Base-by-base conservation (phyloP, 2,113 vertebrate genomes). In the Pholis gunnellus region DNA sequence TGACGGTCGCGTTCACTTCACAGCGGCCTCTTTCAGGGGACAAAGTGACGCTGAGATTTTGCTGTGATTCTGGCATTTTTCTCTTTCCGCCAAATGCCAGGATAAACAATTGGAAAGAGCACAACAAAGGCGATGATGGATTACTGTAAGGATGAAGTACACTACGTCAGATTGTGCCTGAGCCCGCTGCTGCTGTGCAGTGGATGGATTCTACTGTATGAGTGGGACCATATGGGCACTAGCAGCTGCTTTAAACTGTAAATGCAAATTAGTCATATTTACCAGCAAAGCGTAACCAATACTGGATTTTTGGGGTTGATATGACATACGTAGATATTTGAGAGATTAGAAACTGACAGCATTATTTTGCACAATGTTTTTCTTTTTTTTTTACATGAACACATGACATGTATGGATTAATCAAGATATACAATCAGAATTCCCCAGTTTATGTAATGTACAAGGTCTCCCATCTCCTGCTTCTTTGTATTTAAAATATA, bases 71-170 rank as follows among this genome's bases (percentile, higher is more conserved):
- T 79, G 90, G 83, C 86, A 90, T 95, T 93, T 92, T 86, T 89
- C 86, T 89, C 66, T 84, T 82, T 81, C 71, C 85, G 71, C 61
- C 72, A 83, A 56, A 65, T 84, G 81, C 83, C 88, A 88, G 89
- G 81, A 92, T 91, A 93, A 94, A 91, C 90, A 92, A 91, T 86
- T 93, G 92, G 76, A 94, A 93, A 88, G 82, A 91, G 90, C 78
- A 90, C 78, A 89, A 74, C 75, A 76, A 57, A 67, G 79, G 78
- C 75, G 73, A 81, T 93, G 93, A 94, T 94, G 87, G 89, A 95
- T 93, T 65, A 88, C 87, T 75, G 72, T 78, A 44, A 84, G 81
- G 79, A 87, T 69, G 77, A 72, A 61, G 81, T 44, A 80, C 88
- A 88, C 78, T 93, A 78, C 87, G 90, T 91, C 84, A 84, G 72